These are phyloP conservation scores for Zophobas atratus DNA, from an alignment of 1,140 invertebrate species.

Conservation along the genomic window DNA sequence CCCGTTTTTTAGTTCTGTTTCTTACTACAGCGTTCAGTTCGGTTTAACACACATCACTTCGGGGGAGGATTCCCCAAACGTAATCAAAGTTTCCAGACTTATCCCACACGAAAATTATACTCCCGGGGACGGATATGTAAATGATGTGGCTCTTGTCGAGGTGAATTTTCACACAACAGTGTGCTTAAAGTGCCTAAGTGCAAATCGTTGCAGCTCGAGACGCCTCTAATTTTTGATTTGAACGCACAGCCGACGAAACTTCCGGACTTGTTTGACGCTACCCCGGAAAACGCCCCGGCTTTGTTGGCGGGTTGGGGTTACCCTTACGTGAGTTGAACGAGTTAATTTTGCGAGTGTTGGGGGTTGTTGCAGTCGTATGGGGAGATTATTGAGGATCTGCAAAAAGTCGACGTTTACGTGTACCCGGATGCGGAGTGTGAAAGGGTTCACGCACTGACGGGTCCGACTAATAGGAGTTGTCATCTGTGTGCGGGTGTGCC, in stretches of 20 bases:
- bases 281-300: constrained; percentile 1
- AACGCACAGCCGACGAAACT: neutral
- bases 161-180: neutral
- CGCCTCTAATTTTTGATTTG: neutral
- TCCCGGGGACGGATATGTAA: neutral
- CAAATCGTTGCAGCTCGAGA: neutral
- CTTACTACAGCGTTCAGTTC: constrained; percentile 46
- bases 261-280: neutral
- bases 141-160: neutral
- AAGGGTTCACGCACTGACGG: constrained; percentile 54
- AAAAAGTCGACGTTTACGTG: constrained; percentile 65
- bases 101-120: neutral
- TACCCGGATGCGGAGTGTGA: constrained; percentile 65
- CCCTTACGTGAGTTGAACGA: neutral
- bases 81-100: neutral
- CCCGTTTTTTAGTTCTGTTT: neutral
- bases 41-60: constrained; percentile 49
- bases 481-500: constrained; percentile 66
- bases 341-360: no score
- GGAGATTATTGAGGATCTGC: constrained; percentile 62
- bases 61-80: neutral
- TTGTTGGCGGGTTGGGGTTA: constrained; percentile 20
- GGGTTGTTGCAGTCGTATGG: constrained; percentile 64
- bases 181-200: constrained; percentile 35
- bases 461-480: constrained; percentile 56